Evolutionary conservation across 1,140 invertebrate genomes (phyloP).

Genomic region (Diprion similis): DNA sequence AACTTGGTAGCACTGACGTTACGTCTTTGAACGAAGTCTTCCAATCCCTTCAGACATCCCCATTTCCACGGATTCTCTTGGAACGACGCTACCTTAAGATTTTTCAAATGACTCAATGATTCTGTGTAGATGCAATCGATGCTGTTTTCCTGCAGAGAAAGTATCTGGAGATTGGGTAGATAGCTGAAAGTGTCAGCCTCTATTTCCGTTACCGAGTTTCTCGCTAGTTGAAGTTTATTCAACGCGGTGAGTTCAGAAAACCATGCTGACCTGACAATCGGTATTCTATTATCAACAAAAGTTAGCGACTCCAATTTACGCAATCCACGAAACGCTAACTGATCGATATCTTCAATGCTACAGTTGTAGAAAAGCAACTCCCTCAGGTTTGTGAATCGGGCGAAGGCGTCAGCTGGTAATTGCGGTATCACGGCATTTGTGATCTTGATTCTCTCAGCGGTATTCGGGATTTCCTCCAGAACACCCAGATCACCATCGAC

Average conservation of each 20-base stretch:
- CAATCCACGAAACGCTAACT: slow-evolving; percentile 32
- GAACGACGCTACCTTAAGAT: slow-evolving; percentile 38
- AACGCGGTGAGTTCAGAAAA: slow-evolving; percentile 35
- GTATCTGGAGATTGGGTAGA: slow-evolving; percentile 32
- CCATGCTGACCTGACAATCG: slow-evolving; percentile 32
- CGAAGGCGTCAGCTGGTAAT: slow-evolving; percentile 26
- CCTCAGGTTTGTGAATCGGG: slow-evolving; percentile 32
- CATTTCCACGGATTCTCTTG: slow-evolving; percentile 44
- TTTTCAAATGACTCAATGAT: slow-evolving; percentile 33
- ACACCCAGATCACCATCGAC: slow-evolving; percentile 33
- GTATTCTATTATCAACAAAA: slow-evolving; percentile 39
- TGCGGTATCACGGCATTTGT: slow-evolving; percentile 34
- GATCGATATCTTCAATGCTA: slow-evolving; percentile 33
- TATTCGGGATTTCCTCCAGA: slow-evolving; percentile 30
- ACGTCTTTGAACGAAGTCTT: slow-evolving; percentile 39
- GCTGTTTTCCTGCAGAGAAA: slow-evolving; percentile 44
- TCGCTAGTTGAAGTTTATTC: slow-evolving; percentile 37
- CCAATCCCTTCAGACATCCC: slow-evolving; percentile 43
- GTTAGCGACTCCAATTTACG: slow-evolving; percentile 33
- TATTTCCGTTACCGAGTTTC: slow-evolving; percentile 42
- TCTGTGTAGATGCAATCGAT: slow-evolving; percentile 44
- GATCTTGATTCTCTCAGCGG: slow-evolving; percentile 38
- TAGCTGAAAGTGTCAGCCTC: slow-evolving; percentile 34
- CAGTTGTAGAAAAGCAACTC: slow-evolving; percentile 40
- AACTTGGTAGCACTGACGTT: slow-evolving; percentile 38